These are phyloP conservation scores for Drosophila albomicans DNA, from an alignment of 1,140 invertebrate species.

Conservation along the genomic window DNA sequence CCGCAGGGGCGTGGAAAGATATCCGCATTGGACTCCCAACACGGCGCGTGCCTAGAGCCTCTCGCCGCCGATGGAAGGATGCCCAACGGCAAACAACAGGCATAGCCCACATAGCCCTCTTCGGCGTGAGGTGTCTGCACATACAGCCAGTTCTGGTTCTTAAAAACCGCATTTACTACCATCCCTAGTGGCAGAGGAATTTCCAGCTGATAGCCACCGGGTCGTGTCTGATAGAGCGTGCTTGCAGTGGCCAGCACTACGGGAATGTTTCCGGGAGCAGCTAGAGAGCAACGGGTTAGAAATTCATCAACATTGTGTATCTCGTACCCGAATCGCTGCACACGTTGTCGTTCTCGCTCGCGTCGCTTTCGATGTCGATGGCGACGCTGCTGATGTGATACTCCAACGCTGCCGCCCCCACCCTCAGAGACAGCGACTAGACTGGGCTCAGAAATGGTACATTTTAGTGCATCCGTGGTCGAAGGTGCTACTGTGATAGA, in stretches of 20 bases:
- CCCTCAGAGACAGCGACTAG: constrained; percentile 77
- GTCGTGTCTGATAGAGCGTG: constrained; percentile 90
- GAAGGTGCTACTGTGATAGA: constrained; percentile 5
- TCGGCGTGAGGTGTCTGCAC: constrained; percentile 92
- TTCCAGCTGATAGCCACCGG: constrained; percentile 89
- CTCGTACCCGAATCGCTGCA: constrained; percentile 89
- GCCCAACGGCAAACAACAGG: constrained; percentile 90
- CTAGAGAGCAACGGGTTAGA: constrained; percentile 86
- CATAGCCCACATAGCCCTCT: constrained; percentile 91
- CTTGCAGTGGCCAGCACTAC: constrained; percentile 91
- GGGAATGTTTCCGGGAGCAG: constrained; percentile 91
- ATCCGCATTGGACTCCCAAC: constrained; percentile 92
- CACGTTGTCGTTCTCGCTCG: constrained; percentile 85
- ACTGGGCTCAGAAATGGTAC: constrained; percentile 81
- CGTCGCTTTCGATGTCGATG: constrained; percentile 86
- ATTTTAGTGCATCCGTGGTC: constrained; percentile 61
- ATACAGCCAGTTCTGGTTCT: constrained; percentile 93
- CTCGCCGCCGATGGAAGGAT: constrained; percentile 86
- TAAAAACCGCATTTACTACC: constrained; percentile 93
- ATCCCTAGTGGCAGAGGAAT: constrained; percentile 91
- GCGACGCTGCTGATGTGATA: constrained; percentile 61
- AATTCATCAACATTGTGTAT: constrained; percentile 91
- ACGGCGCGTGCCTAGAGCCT: constrained; percentile 86
- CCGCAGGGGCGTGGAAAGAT: constrained; percentile 90
- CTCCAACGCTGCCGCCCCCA: constrained; percentile 18